Base-by-base conservation (phyloP, 2,113 vertebrate species). In the Nymphicus hollandicus region DNA sequence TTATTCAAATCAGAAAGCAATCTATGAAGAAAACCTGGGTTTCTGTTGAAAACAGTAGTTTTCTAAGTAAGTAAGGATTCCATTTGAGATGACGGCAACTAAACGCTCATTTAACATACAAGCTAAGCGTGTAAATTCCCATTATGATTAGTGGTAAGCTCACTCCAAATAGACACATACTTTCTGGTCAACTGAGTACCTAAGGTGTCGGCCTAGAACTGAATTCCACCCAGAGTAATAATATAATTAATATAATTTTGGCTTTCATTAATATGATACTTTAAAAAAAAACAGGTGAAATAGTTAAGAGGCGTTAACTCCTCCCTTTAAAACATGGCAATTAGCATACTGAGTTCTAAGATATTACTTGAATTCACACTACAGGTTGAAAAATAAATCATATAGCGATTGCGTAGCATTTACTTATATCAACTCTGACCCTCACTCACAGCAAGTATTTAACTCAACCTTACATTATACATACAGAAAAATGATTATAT, bases 21-120 rank as follows among this genome's bases (percentile, higher is more conserved):
- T 31, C 4, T 17, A 35, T 1, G 1, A 65, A 24, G 20, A 35
- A 29, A 81, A 66, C 1, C 10, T 25, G 4, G 2, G 6, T 61
- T 66, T 71, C n/a, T 41, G 7, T n/a, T 53, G 46, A 81, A 64
- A 65, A 81, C 7, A 47, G 14, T 65, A 50, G 6, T 46, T 63
- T 41, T 39, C 20, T n/a, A 55, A 63, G 35, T 29, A 25, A 27
- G 1, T 69, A 17, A 7, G 6, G 3, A 50, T 70, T 41, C 8
- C 15, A 15, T 58, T 68, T 5, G 31, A 63, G 12, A 35, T 7
- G 13, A 72, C 35, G 29, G 13, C 11, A 81, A 29, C 4, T 56
- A 50, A 22, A 31, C 31, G 11, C 13, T 69, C 7, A 7, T 20
- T 37, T 66, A 72, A 69, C 8, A 10, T 41, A 27, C 39, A 70